Evolutionary conservation across 2,888 invertebrate genomes (phyloP), one percentile per base, ranked within the genome.

Genomic region (Drosophila rellima): DNA sequence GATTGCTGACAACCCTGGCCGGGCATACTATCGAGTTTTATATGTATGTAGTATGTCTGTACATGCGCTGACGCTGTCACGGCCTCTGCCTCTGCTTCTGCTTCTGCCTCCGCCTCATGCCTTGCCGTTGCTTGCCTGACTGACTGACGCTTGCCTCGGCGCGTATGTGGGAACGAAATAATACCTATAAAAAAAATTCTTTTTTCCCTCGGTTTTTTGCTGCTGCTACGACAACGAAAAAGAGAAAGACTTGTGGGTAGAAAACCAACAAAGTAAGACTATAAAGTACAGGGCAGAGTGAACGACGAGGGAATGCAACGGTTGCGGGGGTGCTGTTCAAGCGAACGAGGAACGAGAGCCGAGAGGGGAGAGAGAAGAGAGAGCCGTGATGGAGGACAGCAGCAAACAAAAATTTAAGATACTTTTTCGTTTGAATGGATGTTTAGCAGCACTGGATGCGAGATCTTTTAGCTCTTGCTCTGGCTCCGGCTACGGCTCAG

Each of bases 211-310:
- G 31, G 26, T 68, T 68, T 82, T 81, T 78, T 57, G 70, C 83
- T 69, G 64, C 62, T 74, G 57, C 78, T 70, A 26, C 26, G 26
- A 26, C 80, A 72, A 70, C 76, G 77, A 89, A 91, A 80, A 90
- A 90, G 90, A 90, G 91, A 91, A 91, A 90, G 90, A 90, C 91
- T 90, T 90, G 91, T 90, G 90, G 90, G 90, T 90, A 89, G 89
- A 87, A 87, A 90, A 85, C 81, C 86, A 91, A 87, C 83, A 84
- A 85, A 90, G 90, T 87, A 87, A 85, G 74, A 89, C 83, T 86
- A 83, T 83, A 83, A 83, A 83, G 88, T 82, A 84, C 81, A 54
- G 66, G 45, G 74, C 63, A 68, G 59, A 68, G 67, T 50, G 83
- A 40, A 63, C 48, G 50, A 33, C 62, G 52, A 55, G 55, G 62